Evolutionary conservation across 2,888 invertebrate genomes (phyloP).

Genomic region (Meteorus cinctellus): DNA sequence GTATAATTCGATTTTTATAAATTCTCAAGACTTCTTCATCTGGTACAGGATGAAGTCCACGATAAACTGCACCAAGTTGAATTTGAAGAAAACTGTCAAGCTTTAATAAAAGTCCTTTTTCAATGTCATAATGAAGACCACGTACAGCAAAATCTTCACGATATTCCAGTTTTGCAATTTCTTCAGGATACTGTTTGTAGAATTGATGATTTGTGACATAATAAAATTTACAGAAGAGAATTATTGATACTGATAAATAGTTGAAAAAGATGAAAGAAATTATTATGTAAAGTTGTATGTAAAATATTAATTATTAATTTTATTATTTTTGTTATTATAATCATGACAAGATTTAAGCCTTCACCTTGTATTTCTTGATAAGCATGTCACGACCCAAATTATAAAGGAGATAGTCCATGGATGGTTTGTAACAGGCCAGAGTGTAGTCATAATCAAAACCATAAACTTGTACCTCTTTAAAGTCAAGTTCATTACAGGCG

Average conservation of each 20-base stretch:
- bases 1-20: constrained; percentile 90
- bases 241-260: constrained; percentile 24
- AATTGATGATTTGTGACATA: neutral
- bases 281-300: neutral
- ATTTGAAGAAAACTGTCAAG: constrained; percentile 97
- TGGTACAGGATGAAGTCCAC: constrained; percentile 86
- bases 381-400: constrained; percentile 91
- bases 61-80: constrained; percentile 94
- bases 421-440: constrained; percentile 93
- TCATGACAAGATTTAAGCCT: constrained; percentile 1
- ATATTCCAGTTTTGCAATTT: constrained; percentile 87
- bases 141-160: constrained; percentile 95
- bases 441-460: constrained; percentile 99
- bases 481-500: constrained; percentile 95
- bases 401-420: constrained; percentile 91
- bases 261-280: constrained; percentile 36
- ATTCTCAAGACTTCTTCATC: constrained; percentile 89
- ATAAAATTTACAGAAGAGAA: constrained; percentile 48
- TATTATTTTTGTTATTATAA: constrained; percentile 14
- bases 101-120: constrained; percentile 94
- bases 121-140: constrained; percentile 98
- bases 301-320: constrained; percentile 26
- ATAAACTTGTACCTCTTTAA: constrained; percentile 93
- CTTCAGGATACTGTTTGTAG: constrained; percentile 88
- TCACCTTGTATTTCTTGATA: constrained; percentile 90